These are phyloP conservation scores for Ridgeia piscesae DNA, from an alignment of 1,140 invertebrate genomes.

Conservation along the genomic window DNA sequence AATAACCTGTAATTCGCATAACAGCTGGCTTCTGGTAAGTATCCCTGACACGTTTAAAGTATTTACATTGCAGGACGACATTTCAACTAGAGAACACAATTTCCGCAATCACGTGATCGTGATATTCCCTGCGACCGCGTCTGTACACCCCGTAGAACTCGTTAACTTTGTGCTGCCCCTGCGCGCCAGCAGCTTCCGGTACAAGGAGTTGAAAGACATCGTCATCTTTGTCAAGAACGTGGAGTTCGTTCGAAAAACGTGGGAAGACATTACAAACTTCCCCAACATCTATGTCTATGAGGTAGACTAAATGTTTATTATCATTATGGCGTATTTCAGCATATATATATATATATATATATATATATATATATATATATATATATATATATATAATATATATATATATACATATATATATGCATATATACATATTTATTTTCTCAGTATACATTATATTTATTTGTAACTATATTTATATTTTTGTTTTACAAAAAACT, in stretches of 20 bases:
- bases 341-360: too few relatives aligned
- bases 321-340: too few relatives aligned
- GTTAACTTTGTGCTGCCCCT: slow-evolving; percentile 41
- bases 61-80: background rate
- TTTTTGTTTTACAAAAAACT: background rate
- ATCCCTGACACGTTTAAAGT: background rate
- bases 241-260: slow-evolving; percentile 91
- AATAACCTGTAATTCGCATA: too few relatives aligned
- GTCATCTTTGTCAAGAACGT: slow-evolving; percentile 92
- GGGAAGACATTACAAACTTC: slow-evolving; percentile 81
- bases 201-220: slow-evolving; percentile 97
- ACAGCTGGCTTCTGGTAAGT: background rate
- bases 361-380: too few relatives aligned
- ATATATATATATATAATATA: too few relatives aligned
- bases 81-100: background rate
- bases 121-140: slow-evolving; percentile 94
- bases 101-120: slow-evolving; percentile 80
- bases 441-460: too few relatives aligned
- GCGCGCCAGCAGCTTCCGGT: slow-evolving; percentile 93
- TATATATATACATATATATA: too few relatives aligned
- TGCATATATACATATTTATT: too few relatives aligned
- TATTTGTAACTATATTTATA: too few relatives aligned
- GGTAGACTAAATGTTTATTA: slow-evolving; percentile 1
- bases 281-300: slow-evolving; percentile 20
- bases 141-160: slow-evolving; percentile 87